Evolutionary conservation across 2,113 vertebrate species (phyloP).

Genomic region (Ptyas mucosa): DNA sequence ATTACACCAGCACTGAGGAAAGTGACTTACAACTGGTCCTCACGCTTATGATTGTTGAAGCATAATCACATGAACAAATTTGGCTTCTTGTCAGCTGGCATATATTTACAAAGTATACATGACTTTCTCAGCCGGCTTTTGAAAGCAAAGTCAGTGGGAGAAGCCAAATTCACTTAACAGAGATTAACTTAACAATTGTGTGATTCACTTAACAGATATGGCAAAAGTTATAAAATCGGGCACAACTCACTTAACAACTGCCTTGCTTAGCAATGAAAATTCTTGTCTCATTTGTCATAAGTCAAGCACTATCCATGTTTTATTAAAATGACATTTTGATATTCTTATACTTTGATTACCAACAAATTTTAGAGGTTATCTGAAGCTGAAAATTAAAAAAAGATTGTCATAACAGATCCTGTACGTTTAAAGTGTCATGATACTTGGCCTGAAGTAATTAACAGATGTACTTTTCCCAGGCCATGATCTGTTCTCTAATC

Average conservation of each 20-base stretch:
- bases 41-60: neutral
- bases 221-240: neutral
- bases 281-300: neutral
- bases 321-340: neutral
- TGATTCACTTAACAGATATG: neutral
- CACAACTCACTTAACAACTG: neutral
- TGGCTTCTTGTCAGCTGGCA: neutral
- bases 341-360: neutral
- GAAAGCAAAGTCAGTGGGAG: neutral
- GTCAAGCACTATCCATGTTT: neutral
- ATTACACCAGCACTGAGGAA: neutral
- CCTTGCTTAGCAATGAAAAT: neutral
- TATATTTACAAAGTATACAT: neutral
- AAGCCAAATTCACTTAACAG: neutral
- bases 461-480: neutral
- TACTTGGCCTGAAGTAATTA: neutral
- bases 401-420: neutral
- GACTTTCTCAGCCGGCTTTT: neutral
- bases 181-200: neutral
- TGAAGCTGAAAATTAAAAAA: neutral
- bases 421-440: neutral
- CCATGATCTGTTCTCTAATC: neutral
- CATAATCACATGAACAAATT: neutral
- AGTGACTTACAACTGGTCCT: neutral
- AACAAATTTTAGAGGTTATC: neutral